Evolutionary conservation across 2,888 invertebrate genomes (phyloP).

Genomic region (Atherix ibis): DNA sequence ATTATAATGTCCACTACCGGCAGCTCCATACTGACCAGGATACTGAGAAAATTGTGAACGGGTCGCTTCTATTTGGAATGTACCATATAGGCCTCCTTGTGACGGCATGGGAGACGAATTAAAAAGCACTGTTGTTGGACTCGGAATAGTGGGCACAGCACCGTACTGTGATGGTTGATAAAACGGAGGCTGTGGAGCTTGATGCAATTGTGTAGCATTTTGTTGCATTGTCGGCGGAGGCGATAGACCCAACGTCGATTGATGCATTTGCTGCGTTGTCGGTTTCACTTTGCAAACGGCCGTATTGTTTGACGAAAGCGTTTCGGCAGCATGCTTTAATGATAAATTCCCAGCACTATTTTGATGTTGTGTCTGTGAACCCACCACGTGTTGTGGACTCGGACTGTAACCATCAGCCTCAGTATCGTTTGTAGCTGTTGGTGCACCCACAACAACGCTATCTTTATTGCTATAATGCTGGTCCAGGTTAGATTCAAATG

Average conservation of each 20-base stretch:
- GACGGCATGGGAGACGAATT: conserved; percentile 60
- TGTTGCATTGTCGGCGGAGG: conserved; percentile 47
- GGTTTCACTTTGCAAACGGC: conserved; percentile 76
- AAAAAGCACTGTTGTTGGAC: conserved; percentile 67
- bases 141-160: conserved; percentile 70
- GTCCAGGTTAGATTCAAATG: conserved; percentile 34
- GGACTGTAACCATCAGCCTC: conserved; percentile 38
- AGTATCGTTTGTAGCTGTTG: conserved; percentile 17
- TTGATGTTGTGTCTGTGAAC: conserved; percentile 27
- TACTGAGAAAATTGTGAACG: conserved; percentile 69
- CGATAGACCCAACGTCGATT: conserved; percentile 34
- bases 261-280: conserved; percentile 52
- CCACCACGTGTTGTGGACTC: conserved; percentile 30
- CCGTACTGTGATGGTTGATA: conserved; percentile 63
- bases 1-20: conserved; percentile 47
- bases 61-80: conserved; percentile 61
- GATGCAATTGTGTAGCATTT: conserved; percentile 31
- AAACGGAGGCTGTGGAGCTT: conserved; percentile 37
- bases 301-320: conserved; percentile 40
- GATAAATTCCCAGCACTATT: conserved; percentile 30
- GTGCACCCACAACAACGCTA: conserved; percentile 6
- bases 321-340: conserved; percentile 27
- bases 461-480: conserved; percentile 24
- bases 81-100: conserved; percentile 64
- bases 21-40: conserved; percentile 49